These are phyloP conservation scores for Cyphomyrus plagiostoma DNA, from an alignment of 2,113 vertebrate species.

Conservation along the genomic window DNA sequence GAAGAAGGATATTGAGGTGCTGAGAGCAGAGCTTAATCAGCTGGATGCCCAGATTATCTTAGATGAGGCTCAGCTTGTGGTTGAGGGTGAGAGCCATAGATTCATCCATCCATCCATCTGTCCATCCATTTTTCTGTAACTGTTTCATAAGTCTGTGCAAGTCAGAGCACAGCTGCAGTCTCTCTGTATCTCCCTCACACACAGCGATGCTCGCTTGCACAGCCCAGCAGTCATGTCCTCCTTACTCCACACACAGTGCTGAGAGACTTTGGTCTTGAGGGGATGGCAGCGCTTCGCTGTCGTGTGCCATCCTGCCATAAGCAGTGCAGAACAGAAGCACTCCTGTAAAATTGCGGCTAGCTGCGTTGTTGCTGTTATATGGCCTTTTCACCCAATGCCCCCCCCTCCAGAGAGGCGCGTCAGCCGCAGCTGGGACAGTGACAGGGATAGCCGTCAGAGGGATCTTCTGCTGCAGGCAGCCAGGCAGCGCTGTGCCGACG, in stretches of 20 bases:
- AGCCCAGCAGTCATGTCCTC: neutral
- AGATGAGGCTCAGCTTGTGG: conserved; percentile 60
- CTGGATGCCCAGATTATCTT: conserved; percentile 66
- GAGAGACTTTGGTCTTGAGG: neutral
- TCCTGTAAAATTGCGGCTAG: neutral
- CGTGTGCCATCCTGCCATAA: neutral
- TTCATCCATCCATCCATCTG: neutral
- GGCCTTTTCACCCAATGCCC: neutral
- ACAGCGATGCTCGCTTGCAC: neutral
- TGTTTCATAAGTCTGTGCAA: neutral
- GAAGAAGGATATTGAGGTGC: conserved; percentile 54
- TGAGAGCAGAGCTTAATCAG: conserved; percentile 63
- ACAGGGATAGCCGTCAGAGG: conserved; percentile 44
- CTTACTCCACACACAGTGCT: neutral
- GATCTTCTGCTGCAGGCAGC: conserved; percentile 56
- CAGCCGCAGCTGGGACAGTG: conserved; percentile 37
- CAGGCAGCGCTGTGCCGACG: conserved; percentile 39
- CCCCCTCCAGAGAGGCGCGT: conserved; percentile 46
- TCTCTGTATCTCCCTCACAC: neutral
- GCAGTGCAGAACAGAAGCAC: neutral
- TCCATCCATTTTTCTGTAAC: neutral
- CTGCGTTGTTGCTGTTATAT: neutral
- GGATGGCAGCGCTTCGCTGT: neutral
- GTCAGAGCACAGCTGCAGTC: neutral
- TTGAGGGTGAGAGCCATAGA: conserved; percentile 59